A percentile compares a stretch with the other conserved stretches of the same genome.
Conservation (phyloP, 2,113 vertebrate species). For the Dicrurus megarhynchus region DNA sequence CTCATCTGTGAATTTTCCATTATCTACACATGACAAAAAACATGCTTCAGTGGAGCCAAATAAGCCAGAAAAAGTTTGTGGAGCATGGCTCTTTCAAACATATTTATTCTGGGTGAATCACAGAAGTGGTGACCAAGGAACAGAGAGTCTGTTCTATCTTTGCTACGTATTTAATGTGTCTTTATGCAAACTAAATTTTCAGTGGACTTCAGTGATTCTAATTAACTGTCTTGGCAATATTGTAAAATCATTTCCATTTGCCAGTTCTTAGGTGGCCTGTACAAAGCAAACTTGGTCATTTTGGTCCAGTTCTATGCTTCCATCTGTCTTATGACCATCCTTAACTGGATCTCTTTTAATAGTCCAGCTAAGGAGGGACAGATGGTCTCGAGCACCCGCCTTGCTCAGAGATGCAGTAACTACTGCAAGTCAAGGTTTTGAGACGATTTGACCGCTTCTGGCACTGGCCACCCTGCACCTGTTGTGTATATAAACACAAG, state of each 20-base stretch:
- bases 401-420: background rate
- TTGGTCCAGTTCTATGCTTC: background rate
- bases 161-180: background rate
- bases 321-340: background rate
- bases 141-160: background rate
- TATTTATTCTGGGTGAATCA: slow-evolving; percentile 1
- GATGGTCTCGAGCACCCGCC: background rate
- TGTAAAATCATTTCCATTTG: background rate
- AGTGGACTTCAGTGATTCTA: background rate
- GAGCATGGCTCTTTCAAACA: background rate
- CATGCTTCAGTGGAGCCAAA: slow-evolving; percentile 2
- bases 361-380: background rate
- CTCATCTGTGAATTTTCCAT: slow-evolving; percentile 7
- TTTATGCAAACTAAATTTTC: background rate
- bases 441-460: background rate
- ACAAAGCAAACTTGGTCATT: background rate
- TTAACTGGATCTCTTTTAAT: background rate
- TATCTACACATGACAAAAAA: background rate
- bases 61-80: slow-evolving; percentile 21
- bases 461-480: slow-evolving; percentile 31
- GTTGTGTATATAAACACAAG: slow-evolving; percentile 38
- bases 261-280: background rate
- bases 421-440: background rate
- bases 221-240: background rate
- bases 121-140: background rate